A percentile compares a stretch with the other conserved stretches of the same genome.
Conservation (phyloP, 1,140 invertebrate species). For the Hylaeus anthracinus region DNA sequence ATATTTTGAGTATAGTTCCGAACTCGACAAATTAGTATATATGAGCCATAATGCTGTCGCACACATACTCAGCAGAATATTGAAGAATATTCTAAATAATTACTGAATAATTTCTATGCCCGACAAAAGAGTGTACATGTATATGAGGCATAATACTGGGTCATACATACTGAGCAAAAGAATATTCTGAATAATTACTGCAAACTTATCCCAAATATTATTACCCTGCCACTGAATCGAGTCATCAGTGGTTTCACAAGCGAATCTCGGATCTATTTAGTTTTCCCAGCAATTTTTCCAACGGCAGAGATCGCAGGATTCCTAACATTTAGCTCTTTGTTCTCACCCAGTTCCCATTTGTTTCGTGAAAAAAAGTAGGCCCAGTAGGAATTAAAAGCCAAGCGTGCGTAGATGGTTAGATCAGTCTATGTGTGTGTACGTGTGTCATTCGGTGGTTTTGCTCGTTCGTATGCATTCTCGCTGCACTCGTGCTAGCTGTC, state of each 20-base stretch:
- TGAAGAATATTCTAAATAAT: too few relatives aligned
- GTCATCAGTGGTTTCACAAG: neutral
- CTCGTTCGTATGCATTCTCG: conserved; percentile 43
- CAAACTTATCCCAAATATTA: too few relatives aligned
- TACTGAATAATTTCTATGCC: too few relatives aligned
- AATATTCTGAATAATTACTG: too few relatives aligned
- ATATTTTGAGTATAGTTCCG: too few relatives aligned
- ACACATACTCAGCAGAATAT: too few relatives aligned
- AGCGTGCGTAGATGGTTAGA: conserved; percentile 43
- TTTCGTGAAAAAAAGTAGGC: conserved; percentile 59
- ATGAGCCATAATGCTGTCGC: too few relatives aligned
- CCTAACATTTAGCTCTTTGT: conserved; percentile 38
- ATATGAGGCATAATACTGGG: too few relatives aligned
- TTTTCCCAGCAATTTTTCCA: conserved; percentile 36
- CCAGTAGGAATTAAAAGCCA: conserved; percentile 59
- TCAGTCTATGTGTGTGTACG: neutral
- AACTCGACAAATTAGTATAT: too few relatives aligned
- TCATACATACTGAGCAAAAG: too few relatives aligned
- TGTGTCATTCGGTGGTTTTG: conserved; percentile 63
- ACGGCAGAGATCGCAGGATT: neutral
- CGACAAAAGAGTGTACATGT: too few relatives aligned
- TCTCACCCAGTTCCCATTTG: conserved; percentile 35
- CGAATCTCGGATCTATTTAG: neutral
- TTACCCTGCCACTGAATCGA: too few relatives aligned
- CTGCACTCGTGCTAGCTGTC: conserved; percentile 1